Percentiles rank a stretch among this genome's conserved stretches.
These are phyloP conservation scores for Hemibagrus wyckioides DNA, from an alignment of 2,113 vertebrate species.

Conservation along the genomic window DNA sequence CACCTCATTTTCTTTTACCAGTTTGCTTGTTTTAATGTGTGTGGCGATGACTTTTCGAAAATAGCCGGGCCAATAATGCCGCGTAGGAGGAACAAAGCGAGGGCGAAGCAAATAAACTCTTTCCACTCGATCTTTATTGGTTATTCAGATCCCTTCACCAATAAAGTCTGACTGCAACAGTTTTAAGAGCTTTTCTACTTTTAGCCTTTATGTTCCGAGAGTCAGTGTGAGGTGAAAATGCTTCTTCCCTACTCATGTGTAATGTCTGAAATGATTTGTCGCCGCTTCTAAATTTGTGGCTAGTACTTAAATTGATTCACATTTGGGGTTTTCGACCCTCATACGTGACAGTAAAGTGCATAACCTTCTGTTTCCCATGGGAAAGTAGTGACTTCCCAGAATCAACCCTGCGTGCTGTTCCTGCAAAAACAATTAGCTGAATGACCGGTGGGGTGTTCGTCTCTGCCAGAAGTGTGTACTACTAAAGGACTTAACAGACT, in stretches of 20 bases:
- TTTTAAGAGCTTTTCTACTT: not conserved
- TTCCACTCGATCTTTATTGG: slow-evolving; percentile 7
- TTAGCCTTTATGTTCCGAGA: not conserved
- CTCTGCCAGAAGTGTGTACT: slow-evolving; percentile 13
- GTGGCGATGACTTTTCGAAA: slow-evolving; percentile 27
- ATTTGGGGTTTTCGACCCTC: not conserved
- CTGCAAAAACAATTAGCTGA: slow-evolving; percentile 43
- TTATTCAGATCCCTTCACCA: slow-evolving; percentile 15
- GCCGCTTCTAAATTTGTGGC: not conserved
- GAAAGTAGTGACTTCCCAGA: slow-evolving; percentile 27
- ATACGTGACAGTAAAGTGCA: not conserved
- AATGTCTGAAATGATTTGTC: not conserved
- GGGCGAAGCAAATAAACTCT: slow-evolving; percentile 22
- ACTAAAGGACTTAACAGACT: slow-evolving; percentile 23
- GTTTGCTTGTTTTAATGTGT: slow-evolving; percentile 23
- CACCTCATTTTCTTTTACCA: slow-evolving; percentile 30
- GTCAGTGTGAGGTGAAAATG: not conserved
- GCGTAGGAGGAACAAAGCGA: slow-evolving; percentile 22
- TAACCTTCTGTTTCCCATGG: slow-evolving; percentile 26
- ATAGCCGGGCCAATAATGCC: slow-evolving; percentile 19
- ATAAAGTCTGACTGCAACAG: not conserved
- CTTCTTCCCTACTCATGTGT: not conserved
- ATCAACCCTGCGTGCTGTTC: slow-evolving; percentile 5
- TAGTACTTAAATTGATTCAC: slow-evolving; percentile 5
- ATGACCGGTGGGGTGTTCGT: slow-evolving; percentile 4